Base-by-base conservation (phyloP, 2,888 invertebrate species). In the Ganaspis brasiliensis region DNA sequence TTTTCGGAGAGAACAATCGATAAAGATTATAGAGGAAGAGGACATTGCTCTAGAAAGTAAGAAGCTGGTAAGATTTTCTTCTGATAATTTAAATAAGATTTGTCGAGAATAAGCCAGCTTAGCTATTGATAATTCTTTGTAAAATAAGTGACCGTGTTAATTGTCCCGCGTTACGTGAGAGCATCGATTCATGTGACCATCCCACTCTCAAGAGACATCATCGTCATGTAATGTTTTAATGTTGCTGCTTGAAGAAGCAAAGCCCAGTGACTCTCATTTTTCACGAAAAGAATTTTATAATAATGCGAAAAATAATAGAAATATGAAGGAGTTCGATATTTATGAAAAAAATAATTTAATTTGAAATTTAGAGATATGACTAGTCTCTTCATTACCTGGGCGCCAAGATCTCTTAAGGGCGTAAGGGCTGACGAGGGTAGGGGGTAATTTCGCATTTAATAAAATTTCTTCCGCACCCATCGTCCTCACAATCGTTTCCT, bases 111-210 rank as follows among this genome's bases (percentile, higher is more conserved):
- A 10, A 67, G 45, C 45, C 14, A 67, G 16, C 14, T 67, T 45
- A 3, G 0, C 14, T 24, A 2, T n/a, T 14, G n/a, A 37, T 45
- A 67, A 12, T 24, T 45, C 45, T 24, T 67, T 67, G n/a, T 6
- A 67, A 67, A 67, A 45, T 45, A 45, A 67, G 67, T 45, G 40
- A 67, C 67, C 67, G 45, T 67, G 45, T 24, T 63, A 67, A 67
- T 67, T 67, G 40, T 67, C 45, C 40, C 24, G 9, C 45, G 67
- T 45, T 45, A 24, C 63, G 40, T 45, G 8, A 67, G 37, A 67
- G 21, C n/a, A 67, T 67, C 67, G 45, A 45, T 67, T n/a, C 24
- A 67, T 24, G 63, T 63, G 21, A 24, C 35, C 10, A 63, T 31
- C 61, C 37, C 21, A 40, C 63, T 35, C 63, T 63, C 21, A 21